Percentiles rank a stretch among this genome's conserved stretches.
Evolutionary conservation across 2,888 invertebrate genomes (phyloP).

Genomic region (Dusona sp.): DNA sequence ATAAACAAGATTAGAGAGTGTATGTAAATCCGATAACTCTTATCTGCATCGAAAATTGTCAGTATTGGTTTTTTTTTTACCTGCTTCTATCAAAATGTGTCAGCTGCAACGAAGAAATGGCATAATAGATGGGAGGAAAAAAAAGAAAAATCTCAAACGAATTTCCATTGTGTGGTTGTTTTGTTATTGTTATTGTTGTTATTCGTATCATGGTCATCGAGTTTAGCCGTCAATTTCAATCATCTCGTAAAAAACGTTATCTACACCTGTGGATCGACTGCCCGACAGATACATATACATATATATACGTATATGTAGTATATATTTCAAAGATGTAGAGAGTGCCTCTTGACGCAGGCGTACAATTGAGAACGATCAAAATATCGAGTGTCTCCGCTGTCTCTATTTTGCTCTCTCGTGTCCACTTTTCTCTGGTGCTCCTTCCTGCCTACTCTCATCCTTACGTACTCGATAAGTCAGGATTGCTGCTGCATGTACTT

Average conservation of each 20-base stretch:
- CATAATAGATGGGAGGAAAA: not conserved
- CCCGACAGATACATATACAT: slow-evolving; percentile 26
- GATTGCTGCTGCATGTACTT: slow-evolving; percentile 25
- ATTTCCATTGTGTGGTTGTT: slow-evolving; percentile 8
- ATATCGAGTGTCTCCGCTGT: slow-evolving; percentile 69
- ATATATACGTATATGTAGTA: slow-evolving; percentile 8
- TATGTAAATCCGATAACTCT: slow-evolving; percentile 1
- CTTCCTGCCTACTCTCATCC: slow-evolving; percentile 30
- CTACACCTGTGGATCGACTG: slow-evolving; percentile 7
- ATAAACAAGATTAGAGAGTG: not conserved
- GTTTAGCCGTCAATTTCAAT: slow-evolving; percentile 40
- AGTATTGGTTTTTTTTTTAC: not conserved
- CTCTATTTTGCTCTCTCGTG: slow-evolving; percentile 52
- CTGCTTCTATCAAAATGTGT: not conserved
- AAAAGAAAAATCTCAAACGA: slow-evolving; percentile 27
- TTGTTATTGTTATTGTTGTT: slow-evolving; percentile 7
- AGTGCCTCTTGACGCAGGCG: slow-evolving; percentile 62
- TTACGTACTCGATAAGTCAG: slow-evolving; percentile 66
- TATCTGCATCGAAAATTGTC: slow-evolving; percentile 9
- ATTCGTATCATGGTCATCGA: slow-evolving; percentile 39
- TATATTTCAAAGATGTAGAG: slow-evolving; percentile 37
- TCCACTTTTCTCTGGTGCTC: slow-evolving; percentile 63
- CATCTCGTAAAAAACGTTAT: slow-evolving; percentile 20
- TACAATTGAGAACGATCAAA: slow-evolving; percentile 70
- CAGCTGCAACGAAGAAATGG: not conserved